Evolutionary conservation across 2,797 vertebrate species (phyloP).

Genomic region (Tokudaia muenninki): DNA sequence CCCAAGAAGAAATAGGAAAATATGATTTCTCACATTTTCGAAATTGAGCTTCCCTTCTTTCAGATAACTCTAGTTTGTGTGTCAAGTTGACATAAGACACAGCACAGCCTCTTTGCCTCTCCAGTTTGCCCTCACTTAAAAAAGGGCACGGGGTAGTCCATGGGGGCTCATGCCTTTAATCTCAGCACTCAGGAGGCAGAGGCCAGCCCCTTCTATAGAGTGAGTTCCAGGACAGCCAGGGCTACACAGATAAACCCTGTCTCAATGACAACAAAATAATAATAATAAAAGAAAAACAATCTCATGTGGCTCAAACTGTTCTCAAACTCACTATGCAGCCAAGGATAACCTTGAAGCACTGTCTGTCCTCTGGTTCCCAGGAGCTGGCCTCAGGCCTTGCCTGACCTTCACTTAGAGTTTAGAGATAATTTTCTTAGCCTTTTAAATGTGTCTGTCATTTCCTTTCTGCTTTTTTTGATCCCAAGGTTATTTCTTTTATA

Average conservation of each 20-base stretch:
- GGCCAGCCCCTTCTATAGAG: background rate
- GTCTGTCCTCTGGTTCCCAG: background rate
- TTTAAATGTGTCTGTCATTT: constrained; percentile 41
- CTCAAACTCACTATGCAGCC: background rate
- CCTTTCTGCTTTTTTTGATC: constrained; percentile 64
- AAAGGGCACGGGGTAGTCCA: background rate
- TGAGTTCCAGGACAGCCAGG: background rate
- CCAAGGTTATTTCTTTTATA: constrained; percentile 43
- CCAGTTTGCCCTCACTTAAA: background rate
- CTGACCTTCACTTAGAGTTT: constrained; percentile 12
- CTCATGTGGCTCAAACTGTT: background rate
- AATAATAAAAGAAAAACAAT: background rate
- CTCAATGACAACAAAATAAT: background rate
- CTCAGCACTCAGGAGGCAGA: background rate
- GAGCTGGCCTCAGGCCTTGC: background rate
- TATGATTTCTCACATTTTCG: background rate
- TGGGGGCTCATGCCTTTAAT: background rate
- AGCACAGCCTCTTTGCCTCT: background rate
- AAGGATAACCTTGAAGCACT: background rate
- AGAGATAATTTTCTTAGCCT: constrained; percentile 36
- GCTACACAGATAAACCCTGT: background rate
- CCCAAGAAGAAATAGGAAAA: constrained; percentile 1
- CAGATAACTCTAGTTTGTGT: background rate
- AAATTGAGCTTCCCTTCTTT: background rate
- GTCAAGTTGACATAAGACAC: too few species aligned